Evolutionary conservation across 2,797 vertebrate genomes (phyloP).

Genomic region (Gastrophryne carolinensis): DNA sequence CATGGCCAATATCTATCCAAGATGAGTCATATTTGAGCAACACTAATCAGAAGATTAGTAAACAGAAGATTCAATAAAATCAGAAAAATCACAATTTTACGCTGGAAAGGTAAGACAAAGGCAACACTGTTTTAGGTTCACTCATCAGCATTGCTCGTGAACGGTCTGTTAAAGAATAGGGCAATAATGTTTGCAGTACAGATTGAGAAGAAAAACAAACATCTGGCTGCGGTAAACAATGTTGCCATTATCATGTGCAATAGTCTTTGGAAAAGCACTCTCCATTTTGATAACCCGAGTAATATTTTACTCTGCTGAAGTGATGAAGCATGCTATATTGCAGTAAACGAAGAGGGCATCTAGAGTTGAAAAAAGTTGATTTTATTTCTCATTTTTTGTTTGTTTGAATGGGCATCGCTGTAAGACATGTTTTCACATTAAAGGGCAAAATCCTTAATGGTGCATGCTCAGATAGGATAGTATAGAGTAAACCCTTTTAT

Average conservation of each 20-base stretch:
- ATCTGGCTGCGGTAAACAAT: neutral
- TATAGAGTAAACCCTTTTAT: neutral
- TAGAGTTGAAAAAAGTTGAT: neutral
- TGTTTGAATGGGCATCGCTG: neutral
- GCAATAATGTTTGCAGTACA: no score
- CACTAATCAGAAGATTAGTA: no score
- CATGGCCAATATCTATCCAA: no score
- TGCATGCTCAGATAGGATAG: neutral
- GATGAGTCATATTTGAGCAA: no score
- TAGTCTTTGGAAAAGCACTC: neutral
- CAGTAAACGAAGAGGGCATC: neutral
- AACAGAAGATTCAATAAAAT: no score
- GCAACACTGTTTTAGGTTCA: no score
- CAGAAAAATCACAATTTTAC: no score
- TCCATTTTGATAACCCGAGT: neutral
- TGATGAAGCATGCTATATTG: neutral
- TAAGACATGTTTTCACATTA: neutral
- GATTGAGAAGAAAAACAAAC: neutral
- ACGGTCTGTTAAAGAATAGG: no score
- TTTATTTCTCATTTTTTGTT: conserved; percentile 1
- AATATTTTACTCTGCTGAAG: neutral
- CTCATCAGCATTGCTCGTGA: no score
- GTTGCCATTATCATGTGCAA: neutral
- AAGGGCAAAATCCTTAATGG: neutral
- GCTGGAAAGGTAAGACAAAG: no score